Conservation (phyloP, 2,113 vertebrate species). For the Saiga tatarica region DNA sequence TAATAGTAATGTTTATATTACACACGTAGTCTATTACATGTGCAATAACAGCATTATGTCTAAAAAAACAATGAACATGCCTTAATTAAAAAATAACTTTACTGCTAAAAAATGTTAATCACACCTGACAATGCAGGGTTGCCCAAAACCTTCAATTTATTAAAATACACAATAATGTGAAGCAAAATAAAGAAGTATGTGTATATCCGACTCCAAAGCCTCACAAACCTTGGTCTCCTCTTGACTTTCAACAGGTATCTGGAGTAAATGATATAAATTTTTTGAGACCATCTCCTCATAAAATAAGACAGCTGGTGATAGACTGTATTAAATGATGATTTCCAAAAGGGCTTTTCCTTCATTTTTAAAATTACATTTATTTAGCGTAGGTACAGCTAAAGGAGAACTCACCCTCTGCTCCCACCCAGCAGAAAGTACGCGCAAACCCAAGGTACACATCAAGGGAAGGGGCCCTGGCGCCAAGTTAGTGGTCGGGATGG, state of each 20-base stretch:
- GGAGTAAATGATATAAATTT: not conserved
- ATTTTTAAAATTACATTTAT: conserved; percentile 87
- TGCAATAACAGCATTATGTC: not conserved
- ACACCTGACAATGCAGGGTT: not conserved
- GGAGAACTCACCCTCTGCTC: conserved; percentile 79
- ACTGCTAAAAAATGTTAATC: not conserved
- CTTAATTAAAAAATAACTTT: not conserved
- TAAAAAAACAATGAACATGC: not conserved
- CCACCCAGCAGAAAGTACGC: conserved; percentile 84
- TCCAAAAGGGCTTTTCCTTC: not conserved
- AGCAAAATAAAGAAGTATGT: not conserved
- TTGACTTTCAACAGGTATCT: not conserved
- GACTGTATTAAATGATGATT: not conserved
- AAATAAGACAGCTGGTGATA: not conserved
- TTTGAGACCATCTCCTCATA: not conserved
- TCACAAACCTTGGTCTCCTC: not conserved
- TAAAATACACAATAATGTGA: not conserved
- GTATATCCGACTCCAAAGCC: not conserved
- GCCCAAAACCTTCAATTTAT: not conserved
- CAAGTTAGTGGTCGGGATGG: conserved; percentile 74
- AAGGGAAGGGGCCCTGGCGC: conserved; percentile 77
- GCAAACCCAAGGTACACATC: conserved; percentile 76
- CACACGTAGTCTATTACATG: not conserved
- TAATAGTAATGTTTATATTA: not conserved
- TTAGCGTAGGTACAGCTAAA: conserved; percentile 87